Evolutionary conservation across 2,113 vertebrate genomes (phyloP), one percentile per base, ranked within the genome.

Genomic region (Etia nguti): DNA sequence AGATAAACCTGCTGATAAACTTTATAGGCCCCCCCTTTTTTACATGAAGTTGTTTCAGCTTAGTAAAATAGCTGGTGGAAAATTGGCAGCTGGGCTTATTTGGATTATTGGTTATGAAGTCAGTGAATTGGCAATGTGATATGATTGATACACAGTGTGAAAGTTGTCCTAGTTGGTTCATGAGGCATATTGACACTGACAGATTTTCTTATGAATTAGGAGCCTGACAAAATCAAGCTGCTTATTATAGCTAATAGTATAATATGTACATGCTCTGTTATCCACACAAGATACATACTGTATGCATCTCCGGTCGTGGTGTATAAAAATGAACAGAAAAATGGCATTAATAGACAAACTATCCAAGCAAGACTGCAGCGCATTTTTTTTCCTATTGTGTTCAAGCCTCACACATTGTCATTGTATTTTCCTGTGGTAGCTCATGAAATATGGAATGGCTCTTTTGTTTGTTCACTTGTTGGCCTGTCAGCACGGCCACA

Each of bases 401-500:
- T 88, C 16, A 12, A 31, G 56, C 62, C 59, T 68, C 62, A 22
- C 18, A 36, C 55, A 7, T 16, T 20, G 29, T 68, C 52, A 9
- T 65, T 82, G 24, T 77, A 38, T 60, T 77, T 77, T 68, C 31
- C 56, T 4, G 24, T 52, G 48, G 77, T 65, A 24, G 57, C 88
- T 93, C 90, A 89, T 93, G 88, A 94, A 94, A 93, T 79, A 92
- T 93, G 85, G 83, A 93, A 56, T 6, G 7, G 20, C 75, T 84
- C 73, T 88, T 90, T 86, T 89, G 92, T 91, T 93, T 90, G 90
- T 91, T 92, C 89, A 75, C 83, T 87, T 85, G 90, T 86, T 70
- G 85, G 83, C 55, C 59, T 94, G 93, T 92, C 88, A 86, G 83
- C 48, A 6, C 13, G 73, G 31, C 68, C 50, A 12, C 91, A 85